Evolutionary conservation across 2,113 vertebrate species (phyloP).

Genomic region (Castor canadensis): DNA sequence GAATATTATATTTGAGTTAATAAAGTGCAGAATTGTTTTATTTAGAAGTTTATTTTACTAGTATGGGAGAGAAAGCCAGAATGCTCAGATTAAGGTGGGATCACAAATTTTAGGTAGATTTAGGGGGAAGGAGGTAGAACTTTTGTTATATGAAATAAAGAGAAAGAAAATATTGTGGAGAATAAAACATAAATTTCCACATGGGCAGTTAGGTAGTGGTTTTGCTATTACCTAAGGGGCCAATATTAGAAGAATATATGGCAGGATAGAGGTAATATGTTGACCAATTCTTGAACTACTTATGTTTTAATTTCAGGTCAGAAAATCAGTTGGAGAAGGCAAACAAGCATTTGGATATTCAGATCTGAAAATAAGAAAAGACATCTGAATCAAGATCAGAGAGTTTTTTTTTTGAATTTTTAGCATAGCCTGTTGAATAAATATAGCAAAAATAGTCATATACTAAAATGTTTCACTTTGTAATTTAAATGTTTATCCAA

Average conservation of each 20-base stretch:
- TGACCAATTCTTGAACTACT: background rate
- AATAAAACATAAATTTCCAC: background rate
- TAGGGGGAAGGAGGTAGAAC: background rate
- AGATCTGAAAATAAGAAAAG: background rate
- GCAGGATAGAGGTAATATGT: background rate
- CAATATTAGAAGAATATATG: background rate
- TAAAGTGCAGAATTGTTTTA: background rate
- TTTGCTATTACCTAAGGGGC: background rate
- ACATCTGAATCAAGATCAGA: background rate
- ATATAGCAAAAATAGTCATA: background rate
- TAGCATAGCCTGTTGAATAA: background rate
- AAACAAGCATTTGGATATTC: background rate
- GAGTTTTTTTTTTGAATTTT: background rate
- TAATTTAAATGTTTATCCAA: background rate
- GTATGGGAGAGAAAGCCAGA: background rate
- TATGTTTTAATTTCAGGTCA: background rate
- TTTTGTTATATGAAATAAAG: background rate
- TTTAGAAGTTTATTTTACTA: background rate
- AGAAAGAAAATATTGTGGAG: background rate
- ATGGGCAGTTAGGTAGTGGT: background rate
- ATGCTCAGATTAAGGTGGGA: background rate
- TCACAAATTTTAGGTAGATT: background rate
- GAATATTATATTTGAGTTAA: background rate
- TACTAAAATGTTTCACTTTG: background rate
- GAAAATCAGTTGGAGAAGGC: background rate